A percentile compares a stretch with the other conserved stretches of the same genome.
phyloP scores from a whole-genome alignment of 1,140 invertebrate genomes.

The Panagrolaimus sp. region DNA sequence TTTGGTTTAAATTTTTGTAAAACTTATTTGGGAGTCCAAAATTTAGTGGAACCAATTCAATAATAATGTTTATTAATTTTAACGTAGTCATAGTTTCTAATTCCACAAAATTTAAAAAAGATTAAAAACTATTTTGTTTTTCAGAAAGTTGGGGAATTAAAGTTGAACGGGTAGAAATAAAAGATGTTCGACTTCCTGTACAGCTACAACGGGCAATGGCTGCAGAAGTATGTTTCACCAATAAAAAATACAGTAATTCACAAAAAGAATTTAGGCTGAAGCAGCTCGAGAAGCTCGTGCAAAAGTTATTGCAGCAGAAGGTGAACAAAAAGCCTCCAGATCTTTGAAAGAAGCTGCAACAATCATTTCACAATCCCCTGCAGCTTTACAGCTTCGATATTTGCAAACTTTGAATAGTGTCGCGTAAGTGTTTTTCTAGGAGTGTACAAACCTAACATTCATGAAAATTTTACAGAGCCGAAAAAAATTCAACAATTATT shows the following conservation, averaged over 20 bases:
- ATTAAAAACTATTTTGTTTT: too few species aligned
- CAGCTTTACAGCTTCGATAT: constrained; percentile 72
- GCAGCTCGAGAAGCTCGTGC: constrained; percentile 35
- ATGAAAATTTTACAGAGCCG: constrained; percentile 38
- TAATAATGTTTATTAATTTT: too few species aligned
- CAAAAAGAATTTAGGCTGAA: not conserved
- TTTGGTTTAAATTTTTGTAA: too few species aligned
- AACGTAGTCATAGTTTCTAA: too few species aligned
- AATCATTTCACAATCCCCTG: constrained; percentile 67
- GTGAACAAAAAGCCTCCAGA: constrained; percentile 58
- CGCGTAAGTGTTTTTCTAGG: too few species aligned
- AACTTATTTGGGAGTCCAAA: too few species aligned
- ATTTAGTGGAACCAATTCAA: too few species aligned
- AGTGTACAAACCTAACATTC: too few species aligned
- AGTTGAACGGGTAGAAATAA: constrained; percentile 89
- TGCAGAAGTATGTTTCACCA: constrained; percentile 53
- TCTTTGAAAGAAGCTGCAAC: constrained; percentile 59
- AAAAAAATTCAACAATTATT: constrained; percentile 59
- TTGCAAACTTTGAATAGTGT: constrained; percentile 62
- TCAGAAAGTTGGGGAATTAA: constrained; percentile 67
- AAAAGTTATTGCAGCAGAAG: constrained; percentile 60
- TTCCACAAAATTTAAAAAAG: too few species aligned
- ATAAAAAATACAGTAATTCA: constrained; percentile 38
- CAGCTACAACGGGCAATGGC: constrained; percentile 61
- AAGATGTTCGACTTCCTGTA: constrained; percentile 61